Conservation (phyloP, 1,140 invertebrate genomes). For the Papilio aristodemus region DNA sequence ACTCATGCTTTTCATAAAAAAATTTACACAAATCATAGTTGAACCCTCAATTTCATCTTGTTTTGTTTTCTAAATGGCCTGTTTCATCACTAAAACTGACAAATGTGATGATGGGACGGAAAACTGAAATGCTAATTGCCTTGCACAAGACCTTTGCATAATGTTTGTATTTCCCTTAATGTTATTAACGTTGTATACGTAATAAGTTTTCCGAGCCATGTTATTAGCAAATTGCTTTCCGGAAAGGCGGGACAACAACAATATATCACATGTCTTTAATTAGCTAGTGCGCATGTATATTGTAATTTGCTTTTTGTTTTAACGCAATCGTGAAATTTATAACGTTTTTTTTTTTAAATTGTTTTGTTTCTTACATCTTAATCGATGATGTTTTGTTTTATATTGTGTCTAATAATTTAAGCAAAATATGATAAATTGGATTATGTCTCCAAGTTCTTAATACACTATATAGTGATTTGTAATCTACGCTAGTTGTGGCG, state of each 20-base stretch:
- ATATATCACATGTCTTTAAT: constrained; percentile 24
- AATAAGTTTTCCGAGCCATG: constrained; percentile 23
- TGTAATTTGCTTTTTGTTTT: background rate
- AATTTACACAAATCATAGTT: too few relatives aligned
- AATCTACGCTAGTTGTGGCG: background rate
- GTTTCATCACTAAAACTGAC: too few relatives aligned
- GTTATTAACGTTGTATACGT: constrained; percentile 20
- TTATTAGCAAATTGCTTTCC: constrained; percentile 32
- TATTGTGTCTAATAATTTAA: too few relatives aligned
- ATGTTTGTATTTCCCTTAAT: background rate
- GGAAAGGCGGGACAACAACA: constrained; percentile 21
- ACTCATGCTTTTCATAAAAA: too few relatives aligned
- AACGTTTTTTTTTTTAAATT: background rate
- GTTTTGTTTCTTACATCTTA: background rate
- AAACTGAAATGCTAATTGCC: too few relatives aligned
- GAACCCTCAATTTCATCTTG: too few relatives aligned
- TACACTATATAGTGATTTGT: background rate
- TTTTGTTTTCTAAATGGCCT: too few relatives aligned
- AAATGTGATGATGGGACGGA: too few relatives aligned
- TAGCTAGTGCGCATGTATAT: background rate
- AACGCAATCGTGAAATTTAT: background rate
- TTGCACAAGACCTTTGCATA: background rate
- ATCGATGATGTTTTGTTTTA: background rate
- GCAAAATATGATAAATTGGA: too few relatives aligned
- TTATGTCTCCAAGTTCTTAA: too few relatives aligned